phyloP scores from a whole-genome alignment of 1,140 invertebrate species.

The Cardiocondyla obscurior region DNA sequence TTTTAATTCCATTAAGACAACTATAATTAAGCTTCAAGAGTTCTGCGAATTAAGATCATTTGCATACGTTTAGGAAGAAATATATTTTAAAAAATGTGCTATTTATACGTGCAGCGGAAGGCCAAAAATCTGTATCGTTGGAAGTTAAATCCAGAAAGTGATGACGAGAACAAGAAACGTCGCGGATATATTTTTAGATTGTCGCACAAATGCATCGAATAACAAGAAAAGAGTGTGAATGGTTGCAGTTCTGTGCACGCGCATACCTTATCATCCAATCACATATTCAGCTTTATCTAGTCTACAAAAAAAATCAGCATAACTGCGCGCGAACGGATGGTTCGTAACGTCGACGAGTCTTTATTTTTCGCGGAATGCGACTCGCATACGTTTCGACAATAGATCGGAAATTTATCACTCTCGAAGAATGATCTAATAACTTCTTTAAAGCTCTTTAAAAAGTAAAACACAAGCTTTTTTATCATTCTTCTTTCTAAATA shows the following conservation, averaged over 20 bases:
- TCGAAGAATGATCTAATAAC: not conserved
- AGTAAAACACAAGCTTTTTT: too few relatives aligned
- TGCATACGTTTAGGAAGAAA: not conserved
- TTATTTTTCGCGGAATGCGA: constrained; percentile 67
- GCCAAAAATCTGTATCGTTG: not conserved
- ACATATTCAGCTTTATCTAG: constrained; percentile 80
- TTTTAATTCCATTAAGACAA: too few relatives aligned
- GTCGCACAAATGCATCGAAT: constrained; percentile 1
- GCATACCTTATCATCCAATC: constrained; percentile 72
- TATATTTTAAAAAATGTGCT: not conserved
- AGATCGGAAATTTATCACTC: not conserved
- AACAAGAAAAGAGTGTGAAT: constrained; percentile 23
- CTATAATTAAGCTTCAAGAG: too few relatives aligned
- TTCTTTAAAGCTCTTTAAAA: not conserved
- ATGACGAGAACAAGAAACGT: constrained; percentile 1
- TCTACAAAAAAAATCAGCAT: constrained; percentile 72
- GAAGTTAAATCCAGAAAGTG: constrained; percentile 1
- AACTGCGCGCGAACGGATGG: constrained; percentile 2
- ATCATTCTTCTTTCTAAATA: too few relatives aligned
- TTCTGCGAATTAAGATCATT: not conserved
- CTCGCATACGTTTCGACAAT: constrained; percentile 58
- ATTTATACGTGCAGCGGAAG: not conserved
- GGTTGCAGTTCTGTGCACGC: constrained; percentile 16
- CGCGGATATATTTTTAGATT: constrained; percentile 30
- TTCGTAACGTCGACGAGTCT: constrained; percentile 25